Percentiles rank a stretch among this genome's conserved stretches.
These are phyloP conservation scores for Drosophila parvula DNA, from an alignment of 1,140 invertebrate genomes.

Conservation along the genomic window DNA sequence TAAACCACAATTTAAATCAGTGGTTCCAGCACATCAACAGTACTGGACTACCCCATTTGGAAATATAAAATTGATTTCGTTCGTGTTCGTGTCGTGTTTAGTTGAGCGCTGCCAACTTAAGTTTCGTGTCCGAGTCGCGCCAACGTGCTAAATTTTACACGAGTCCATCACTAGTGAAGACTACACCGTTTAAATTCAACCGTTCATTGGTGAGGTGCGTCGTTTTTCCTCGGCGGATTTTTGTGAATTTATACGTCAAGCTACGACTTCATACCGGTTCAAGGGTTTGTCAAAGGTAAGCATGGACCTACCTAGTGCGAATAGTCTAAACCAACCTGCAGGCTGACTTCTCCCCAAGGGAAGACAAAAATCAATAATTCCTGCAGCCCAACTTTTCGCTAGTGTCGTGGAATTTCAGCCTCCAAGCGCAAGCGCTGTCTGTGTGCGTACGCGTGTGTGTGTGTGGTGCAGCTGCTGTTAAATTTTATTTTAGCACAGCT, in stretches of 20 bases:
- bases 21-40: no score
- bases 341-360: no score
- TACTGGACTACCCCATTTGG: no score
- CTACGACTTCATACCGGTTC: not conserved
- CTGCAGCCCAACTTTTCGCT: constrained; percentile 20
- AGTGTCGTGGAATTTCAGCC: constrained; percentile 60
- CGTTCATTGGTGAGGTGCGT: constrained; percentile 33
- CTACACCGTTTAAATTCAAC: constrained; percentile 21
- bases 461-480: constrained; percentile 55
- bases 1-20: no score
- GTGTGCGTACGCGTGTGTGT: constrained; percentile 14
- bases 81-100: no score
- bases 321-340: not conserved
- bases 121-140: no score
- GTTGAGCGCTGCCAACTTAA: no score
- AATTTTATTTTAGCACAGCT: constrained; percentile 65
- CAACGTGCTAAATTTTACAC: no score
- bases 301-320: not conserved
- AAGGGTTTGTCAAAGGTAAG: constrained; percentile 22
- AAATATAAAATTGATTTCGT: no score
- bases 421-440: constrained; percentile 45
- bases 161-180: no score
- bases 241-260: constrained; percentile 1
- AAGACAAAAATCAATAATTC: constrained; percentile 30
- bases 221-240: constrained; percentile 16